A percentile compares a stretch with the other conserved stretches of the same genome.
phyloP scores from a whole-genome alignment of 2,888 invertebrate genomes.

The Psylliodes chrysocephalus region DNA sequence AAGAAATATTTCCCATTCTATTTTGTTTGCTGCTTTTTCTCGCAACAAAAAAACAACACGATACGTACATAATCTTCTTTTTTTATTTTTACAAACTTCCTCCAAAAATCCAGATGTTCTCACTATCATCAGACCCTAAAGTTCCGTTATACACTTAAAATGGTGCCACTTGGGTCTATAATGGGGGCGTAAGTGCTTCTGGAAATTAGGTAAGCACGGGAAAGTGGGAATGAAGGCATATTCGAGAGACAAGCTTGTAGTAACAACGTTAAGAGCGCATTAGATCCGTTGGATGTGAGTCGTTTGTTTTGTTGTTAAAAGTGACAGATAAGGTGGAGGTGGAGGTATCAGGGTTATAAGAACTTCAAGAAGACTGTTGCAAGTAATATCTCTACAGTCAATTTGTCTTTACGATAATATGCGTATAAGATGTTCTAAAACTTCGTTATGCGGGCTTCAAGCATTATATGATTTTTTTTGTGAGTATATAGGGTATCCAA shows the following conservation, averaged over 20 bases:
- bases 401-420: no score
- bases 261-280: slow-evolving; percentile 7
- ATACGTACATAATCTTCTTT: background rate
- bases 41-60: no score
- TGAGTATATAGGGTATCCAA: no score
- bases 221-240: slow-evolving; percentile 14
- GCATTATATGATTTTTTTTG: no score
- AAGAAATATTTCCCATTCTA: no score
- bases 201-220: slow-evolving; percentile 18
- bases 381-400: no score
- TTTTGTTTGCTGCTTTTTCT: no score
- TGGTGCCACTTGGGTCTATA: slow-evolving; percentile 9
- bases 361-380: no score
- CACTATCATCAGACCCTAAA: background rate
- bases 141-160: slow-evolving; percentile 12
- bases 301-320: slow-evolving; percentile 8
- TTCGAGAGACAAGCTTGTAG: slow-evolving; percentile 3
- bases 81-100: background rate
- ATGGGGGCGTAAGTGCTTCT: slow-evolving; percentile 16
- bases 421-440: no score
- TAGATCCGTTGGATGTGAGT: background rate
- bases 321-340: slow-evolving; percentile 5
- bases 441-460: no score
- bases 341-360: no score
- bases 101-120: slow-evolving; percentile 12